Base-by-base conservation (phyloP, 2,888 invertebrate species). In the Molorchus minor region DNA sequence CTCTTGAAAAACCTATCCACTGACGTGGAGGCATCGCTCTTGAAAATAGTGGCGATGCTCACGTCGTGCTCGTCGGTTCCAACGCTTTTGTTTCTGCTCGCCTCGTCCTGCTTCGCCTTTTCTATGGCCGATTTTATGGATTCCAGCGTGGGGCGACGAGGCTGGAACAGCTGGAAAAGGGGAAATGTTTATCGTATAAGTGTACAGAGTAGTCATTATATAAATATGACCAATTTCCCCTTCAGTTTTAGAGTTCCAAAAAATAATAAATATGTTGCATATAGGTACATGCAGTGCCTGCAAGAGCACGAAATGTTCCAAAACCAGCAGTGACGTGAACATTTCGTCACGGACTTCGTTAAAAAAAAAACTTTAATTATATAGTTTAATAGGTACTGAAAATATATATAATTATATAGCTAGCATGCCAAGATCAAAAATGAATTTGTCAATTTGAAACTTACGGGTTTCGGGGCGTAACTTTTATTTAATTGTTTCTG, bases 381-480 rank as follows among this genome's bases (percentile, higher is more conserved):
- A n/a, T n/a, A n/a, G n/a, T n/a, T n/a, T n/a, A n/a, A n/a, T n/a
- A n/a, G n/a, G n/a, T n/a, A n/a, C n/a, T n/a, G n/a, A n/a, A n/a
- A n/a, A n/a, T n/a, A n/a, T n/a, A n/a, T n/a, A n/a, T n/a, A n/a
- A n/a, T n/a, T n/a, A n/a, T n/a, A n/a, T n/a, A n/a, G n/a, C n/a
- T n/a, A n/a, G n/a, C n/a, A n/a, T n/a, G n/a, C n/a, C n/a, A n/a
- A n/a, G n/a, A n/a, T n/a, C n/a, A n/a, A n/a, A n/a, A n/a, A n/a
- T n/a, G n/a, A n/a, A n/a, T n/a, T n/a, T n/a, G n/a, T n/a, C n/a
- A n/a, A n/a, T n/a, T n/a, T n/a, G n/a, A n/a, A n/a, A 25, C 38
- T 49, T 49, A 49, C 49, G 0, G 49, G 49, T 29, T 49, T 49
- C 10, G 49, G 49, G 16, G 38, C 49, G n/a, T 49, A 49, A 25